Conservation (phyloP, 2,113 vertebrate genomes). For the Oncorhynchus kisutch region DNA sequence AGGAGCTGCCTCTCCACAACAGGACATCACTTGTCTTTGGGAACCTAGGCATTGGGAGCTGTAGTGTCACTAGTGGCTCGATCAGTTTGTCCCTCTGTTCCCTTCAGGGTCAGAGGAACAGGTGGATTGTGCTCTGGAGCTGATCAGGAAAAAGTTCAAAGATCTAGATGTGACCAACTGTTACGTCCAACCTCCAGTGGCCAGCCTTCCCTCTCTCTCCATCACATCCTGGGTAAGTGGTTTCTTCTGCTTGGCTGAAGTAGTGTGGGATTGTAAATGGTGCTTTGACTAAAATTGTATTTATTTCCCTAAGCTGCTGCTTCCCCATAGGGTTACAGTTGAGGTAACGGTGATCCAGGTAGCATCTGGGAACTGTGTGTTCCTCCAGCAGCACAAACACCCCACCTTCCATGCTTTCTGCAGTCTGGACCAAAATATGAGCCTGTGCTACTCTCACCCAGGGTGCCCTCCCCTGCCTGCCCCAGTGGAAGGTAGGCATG, state of each 20-base stretch:
- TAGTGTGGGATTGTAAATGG: not conserved
- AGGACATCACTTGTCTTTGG: not conserved
- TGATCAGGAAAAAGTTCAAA: constrained; percentile 86
- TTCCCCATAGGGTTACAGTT: constrained; percentile 78
- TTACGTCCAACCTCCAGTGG: constrained; percentile 69
- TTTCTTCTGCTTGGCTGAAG: not conserved
- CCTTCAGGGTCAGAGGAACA: constrained; percentile 75
- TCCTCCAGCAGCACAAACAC: constrained; percentile 84
- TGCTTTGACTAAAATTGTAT: not conserved
- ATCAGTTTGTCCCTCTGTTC: not conserved
- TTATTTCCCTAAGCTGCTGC: constrained; percentile 70
- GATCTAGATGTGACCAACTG: constrained; percentile 82
- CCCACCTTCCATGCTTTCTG: constrained; percentile 81
- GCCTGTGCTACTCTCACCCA: constrained; percentile 80
- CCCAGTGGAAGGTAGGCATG: constrained; percentile 75
- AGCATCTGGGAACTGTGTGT: constrained; percentile 79
- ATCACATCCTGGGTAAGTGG: constrained; percentile 82
- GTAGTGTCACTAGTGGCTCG: not conserved
- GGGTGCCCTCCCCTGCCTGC: constrained; percentile 79
- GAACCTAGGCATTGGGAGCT: not conserved
- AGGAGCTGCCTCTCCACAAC: not conserved
- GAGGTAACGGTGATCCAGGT: constrained; percentile 82
- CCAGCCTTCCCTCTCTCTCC: constrained; percentile 75
- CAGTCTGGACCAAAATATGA: constrained; percentile 84
- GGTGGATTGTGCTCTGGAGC: constrained; percentile 79